Percentiles rank a stretch among this genome's conserved stretches.
phyloP scores from a whole-genome alignment of 2,113 vertebrate species.

The Rhinolophus sinicus region DNA sequence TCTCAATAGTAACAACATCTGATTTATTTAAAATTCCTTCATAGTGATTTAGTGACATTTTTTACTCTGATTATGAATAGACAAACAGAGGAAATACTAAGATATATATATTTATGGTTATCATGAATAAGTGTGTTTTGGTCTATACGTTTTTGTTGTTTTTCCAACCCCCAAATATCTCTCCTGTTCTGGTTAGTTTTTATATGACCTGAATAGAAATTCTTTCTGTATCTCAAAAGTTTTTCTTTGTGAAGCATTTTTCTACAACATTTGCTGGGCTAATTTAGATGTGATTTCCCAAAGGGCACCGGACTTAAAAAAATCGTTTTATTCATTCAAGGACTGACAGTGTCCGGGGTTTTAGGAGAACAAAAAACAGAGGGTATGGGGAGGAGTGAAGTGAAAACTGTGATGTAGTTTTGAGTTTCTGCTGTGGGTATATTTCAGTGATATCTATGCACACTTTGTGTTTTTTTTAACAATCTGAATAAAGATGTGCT shows the following conservation, averaged over 20 bases:
- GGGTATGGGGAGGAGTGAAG: background rate
- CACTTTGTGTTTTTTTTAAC: background rate
- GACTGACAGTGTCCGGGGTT: background rate
- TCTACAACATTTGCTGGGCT: conserved; percentile 40
- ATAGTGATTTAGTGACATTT: background rate
- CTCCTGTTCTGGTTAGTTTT: conserved; percentile 35
- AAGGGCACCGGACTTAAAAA: conserved; percentile 43
- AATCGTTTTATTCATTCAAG: conserved; percentile 61
- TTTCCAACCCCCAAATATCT: background rate
- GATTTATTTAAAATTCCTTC: background rate
- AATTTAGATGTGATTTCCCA: conserved; percentile 76
- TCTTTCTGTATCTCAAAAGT: conserved; percentile 45
- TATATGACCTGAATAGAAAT: conserved; percentile 43
- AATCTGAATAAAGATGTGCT: conserved; percentile 50
- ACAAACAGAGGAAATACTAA: background rate
- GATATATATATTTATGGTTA: background rate
- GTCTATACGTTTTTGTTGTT: background rate
- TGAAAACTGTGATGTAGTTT: conserved; percentile 8
- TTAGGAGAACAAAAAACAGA: background rate
- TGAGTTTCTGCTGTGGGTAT: conserved; percentile 21
- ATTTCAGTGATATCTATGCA: background rate
- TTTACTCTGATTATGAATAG: background rate
- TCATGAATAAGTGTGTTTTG: background rate
- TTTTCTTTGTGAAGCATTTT: conserved; percentile 70
- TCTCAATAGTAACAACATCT: background rate